Base-by-base conservation (phyloP, 2,113 vertebrate species). In the Ciconia stormi region DNA sequence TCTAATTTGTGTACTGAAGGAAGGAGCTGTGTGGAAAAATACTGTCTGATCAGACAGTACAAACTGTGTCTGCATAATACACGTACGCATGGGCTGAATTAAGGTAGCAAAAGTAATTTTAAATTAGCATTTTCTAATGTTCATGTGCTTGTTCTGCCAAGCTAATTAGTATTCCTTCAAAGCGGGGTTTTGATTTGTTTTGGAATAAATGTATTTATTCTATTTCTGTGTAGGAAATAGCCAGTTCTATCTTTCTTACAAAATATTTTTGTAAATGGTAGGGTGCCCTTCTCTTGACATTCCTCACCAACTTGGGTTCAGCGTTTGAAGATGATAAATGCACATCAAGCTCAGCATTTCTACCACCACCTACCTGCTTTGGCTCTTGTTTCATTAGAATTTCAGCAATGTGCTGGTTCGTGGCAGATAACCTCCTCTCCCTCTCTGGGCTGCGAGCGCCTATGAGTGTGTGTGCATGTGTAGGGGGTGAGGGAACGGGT, bases 261-360 rank as follows among this genome's bases (percentile, higher is more conserved):
- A 92, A 89, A 62, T 93, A 90, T 91, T 97, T 97, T 82, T 73
- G 61, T 76, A 93, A 92, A 95, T 94, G 90, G 96, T 85, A 95
- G 92, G 90, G 78, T 96, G 70, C 29, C 80, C 94, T 97, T 95
- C 80, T 94, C 86, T 77, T 92, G 70, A 55, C 89, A 40, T 96
- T 97, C 59, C 79, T 95, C 82, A 49, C 77, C 86, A 94, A 46
- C 93, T 96, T 82, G 67, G 21, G 79, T 86, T 96, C 95, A 96
- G 94, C 81, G 19, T 97, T 92, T 96, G 93, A 97, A 93, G 76
- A 74, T 91, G 93, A 97, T 89, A 95, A 97, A 97, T 95, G 90
- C 29, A 46, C 83, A 92, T 94, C 94, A 62, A 32, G 89, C 86
- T 98, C 94, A 88, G 95, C 95, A 91, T 96, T 98, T 98, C 95